These are phyloP conservation scores for Teleogryllus oceanicus DNA, from an alignment of 2,888 invertebrate genomes.

Conservation along the genomic window DNA sequence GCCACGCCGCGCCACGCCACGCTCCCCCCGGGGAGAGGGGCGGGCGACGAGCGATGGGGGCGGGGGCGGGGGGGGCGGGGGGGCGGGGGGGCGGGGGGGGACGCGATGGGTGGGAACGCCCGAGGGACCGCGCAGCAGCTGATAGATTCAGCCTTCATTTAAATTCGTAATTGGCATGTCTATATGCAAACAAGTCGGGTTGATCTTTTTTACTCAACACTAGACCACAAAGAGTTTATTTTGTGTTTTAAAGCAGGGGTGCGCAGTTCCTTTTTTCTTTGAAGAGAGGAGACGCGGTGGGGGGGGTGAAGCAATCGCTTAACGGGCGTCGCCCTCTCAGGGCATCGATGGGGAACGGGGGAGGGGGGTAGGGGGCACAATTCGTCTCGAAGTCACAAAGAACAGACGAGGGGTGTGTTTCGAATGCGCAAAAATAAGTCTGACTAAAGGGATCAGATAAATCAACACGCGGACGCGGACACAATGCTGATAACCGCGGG, in stretches of 20 bases:
- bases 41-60: not conserved
- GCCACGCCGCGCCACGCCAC: too few species aligned
- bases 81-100: too few species aligned
- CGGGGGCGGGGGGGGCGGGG: not conserved
- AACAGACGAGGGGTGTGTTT: not conserved
- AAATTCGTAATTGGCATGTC: conserved; percentile 27
- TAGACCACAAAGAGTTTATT: conserved; percentile 18
- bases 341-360: not conserved
- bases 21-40: not conserved
- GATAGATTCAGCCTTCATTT: conserved; percentile 24
- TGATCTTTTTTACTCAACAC: conserved; percentile 10
- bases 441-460: not conserved
- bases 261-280: not conserved
- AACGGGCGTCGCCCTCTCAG: not conserved
- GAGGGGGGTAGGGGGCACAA: not conserved
- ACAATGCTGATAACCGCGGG: not conserved
- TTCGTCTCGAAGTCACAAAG: not conserved
- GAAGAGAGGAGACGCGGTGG: not conserved
- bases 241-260: not conserved
- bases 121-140: not conserved
- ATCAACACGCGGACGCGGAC: not conserved
- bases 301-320: not conserved
- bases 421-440: not conserved
- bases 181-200: conserved; percentile 23
- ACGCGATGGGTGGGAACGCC: not conserved